Evolutionary conservation across 2,797 vertebrate genomes (phyloP).

Genomic region (Poeciliopsis presidionis): DNA sequence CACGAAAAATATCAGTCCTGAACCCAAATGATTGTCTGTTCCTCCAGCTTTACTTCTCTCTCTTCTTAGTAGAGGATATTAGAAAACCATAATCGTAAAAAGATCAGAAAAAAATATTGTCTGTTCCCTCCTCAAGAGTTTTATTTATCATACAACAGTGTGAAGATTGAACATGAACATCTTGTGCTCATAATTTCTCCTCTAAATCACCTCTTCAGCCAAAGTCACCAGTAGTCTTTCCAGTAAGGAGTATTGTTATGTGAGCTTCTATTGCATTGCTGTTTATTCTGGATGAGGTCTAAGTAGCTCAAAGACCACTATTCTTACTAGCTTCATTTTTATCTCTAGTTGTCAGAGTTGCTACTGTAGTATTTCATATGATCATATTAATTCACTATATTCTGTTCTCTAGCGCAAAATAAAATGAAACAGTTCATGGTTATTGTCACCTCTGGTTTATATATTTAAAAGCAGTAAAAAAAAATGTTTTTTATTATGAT

Average conservation of each 20-base stretch:
- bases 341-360: background rate
- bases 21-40: conserved; percentile 25
- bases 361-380: background rate
- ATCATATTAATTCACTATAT: background rate
- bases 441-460: background rate
- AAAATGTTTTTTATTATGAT: too few relatives aligned
- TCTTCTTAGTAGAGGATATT: conserved; percentile 34
- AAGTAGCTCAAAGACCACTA: conserved; percentile 42
- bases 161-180: conserved; percentile 30
- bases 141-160: conserved; percentile 31
- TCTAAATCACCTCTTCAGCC: conserved; percentile 23
- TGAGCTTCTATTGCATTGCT: conserved; percentile 27
- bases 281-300: conserved; percentile 59
- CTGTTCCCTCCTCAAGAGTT: conserved; percentile 35
- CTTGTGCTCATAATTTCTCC: conserved; percentile 19
- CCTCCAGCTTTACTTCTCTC: conserved; percentile 20
- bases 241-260: conserved; percentile 37
- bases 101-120: conserved; percentile 26
- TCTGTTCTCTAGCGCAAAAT: background rate
- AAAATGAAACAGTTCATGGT: background rate
- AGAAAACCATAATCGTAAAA: conserved; percentile 40
- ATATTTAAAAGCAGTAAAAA: background rate
- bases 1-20: background rate
- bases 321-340: conserved; percentile 21
- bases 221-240: conserved; percentile 10